Evolutionary conservation across 2,797 vertebrate species (phyloP), one percentile per base, ranked within the genome.

Genomic region (Carduelis carduelis): DNA sequence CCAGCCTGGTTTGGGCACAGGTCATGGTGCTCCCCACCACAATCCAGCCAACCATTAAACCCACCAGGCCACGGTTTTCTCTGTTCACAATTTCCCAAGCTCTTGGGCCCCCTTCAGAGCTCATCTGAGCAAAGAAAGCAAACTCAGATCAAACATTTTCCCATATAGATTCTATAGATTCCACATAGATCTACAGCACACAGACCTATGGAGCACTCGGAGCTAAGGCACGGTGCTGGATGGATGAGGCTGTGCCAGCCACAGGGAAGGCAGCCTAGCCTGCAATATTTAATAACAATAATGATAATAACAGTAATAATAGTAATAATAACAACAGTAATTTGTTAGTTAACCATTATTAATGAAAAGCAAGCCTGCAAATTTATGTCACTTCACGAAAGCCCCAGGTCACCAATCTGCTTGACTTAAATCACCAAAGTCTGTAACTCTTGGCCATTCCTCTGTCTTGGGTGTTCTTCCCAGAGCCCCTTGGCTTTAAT

Each of bases 201-300:
- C 26, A 28, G 71, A 44, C 30, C 75, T 15, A 0, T 0, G 4
- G 43, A 1, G 18, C 11, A 6, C 3, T 13, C 2, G 1, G 46
- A 61, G 50, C 66, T 1, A 7, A 39, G 49, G 59, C 9, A 6
- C 4, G 0, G n/a, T 37, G 39, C 83, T 76, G 83, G 55, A 24
- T 28, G 71, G 53, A 20, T 15, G 15, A 68, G 47, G 47, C 3
- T 0, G 57, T 50, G 43, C 59, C 15, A 30, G 2, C 57, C 34
- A 60, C 6, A 1, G 60, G 64, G 34, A 44, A 76, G 49, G 52
- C 77, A 83, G 77, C 69, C 52, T 74, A 56, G 37, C 28, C 81
- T 27, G 37, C 50, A 60, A 32, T 19, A 60, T 55, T 81, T 82
- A 76, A 71, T 49, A 70, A 18, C 24, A 28, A 20, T 56, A 53